Evolutionary conservation across 2,113 vertebrate genomes (phyloP), one percentile per base, ranked within the genome.

Genomic region (Dromaius novaehollandiae): DNA sequence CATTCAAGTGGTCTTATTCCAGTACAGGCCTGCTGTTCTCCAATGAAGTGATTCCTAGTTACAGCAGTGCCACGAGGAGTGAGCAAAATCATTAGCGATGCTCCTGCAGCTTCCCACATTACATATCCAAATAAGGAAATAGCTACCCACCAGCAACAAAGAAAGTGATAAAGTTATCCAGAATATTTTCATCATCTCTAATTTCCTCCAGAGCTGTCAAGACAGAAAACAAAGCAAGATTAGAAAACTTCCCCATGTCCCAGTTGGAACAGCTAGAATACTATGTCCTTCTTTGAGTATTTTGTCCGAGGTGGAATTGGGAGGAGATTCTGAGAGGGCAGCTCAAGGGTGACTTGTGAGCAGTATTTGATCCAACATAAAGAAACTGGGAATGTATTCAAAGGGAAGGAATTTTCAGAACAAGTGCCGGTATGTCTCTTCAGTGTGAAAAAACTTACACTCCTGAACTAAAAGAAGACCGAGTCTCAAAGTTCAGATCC

Each of bases 161-260:
- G 97, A 99, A 99, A 21, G 99, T 99, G 70, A 99, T 95, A 11
- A 99, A 99, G 66, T 99, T 99, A 97, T 99, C 99, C 97, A 99
- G 53, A 97, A 99, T 98, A 14, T 97, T 92, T 95, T 99, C 98
- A 26, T 99, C 98, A 3, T 99, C 98, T 88, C 97, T 98, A 32
- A 97, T 90, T 6, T 96, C 97, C 48, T 98, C 98, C 80, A 98
- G 97, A 71, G 98, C 99, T 99, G 97, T 22, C 13, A 87, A 65
- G 36, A 89, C 2, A 85, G 50, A 88, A 97, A 97, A 95, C 65
- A 42, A 96, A 84, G 44, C 1, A 2, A 40, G n/a, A 75, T 65
- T 42, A 75, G 88, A 88, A 89, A 60, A 82, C 7, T 4, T 5
- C 7, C 30, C 53, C 1, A 0, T 34, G 64, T 21, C 30, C 38